These are phyloP conservation scores for Trichomycterus rosablanca DNA, from an alignment of 2,113 vertebrate species.

Conservation along the genomic window DNA sequence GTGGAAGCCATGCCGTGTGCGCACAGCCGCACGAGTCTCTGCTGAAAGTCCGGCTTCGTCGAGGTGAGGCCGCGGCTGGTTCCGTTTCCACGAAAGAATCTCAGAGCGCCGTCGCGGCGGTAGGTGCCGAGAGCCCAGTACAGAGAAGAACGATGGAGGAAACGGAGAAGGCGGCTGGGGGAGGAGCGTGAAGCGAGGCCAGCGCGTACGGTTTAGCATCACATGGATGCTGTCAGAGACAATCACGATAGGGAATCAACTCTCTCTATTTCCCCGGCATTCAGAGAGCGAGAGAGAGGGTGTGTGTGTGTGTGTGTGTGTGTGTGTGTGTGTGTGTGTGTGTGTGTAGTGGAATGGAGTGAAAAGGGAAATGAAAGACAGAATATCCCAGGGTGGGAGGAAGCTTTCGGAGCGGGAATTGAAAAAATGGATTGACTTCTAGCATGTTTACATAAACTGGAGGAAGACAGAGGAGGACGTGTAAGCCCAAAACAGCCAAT, in stretches of 20 bases:
- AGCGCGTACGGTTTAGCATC: slow-evolving; percentile 55
- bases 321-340: no score
- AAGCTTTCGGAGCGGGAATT: slow-evolving; percentile 15
- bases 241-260: background rate
- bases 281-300: background rate
- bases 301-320: no score
- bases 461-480: no score
- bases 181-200: slow-evolving; percentile 53
- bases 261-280: slow-evolving; percentile 2
- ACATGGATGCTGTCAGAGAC: slow-evolving; percentile 41
- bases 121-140: slow-evolving; percentile 40
- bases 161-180: slow-evolving; percentile 45
- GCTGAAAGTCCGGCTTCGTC: no score
- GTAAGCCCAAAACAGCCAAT: slow-evolving; percentile 10
- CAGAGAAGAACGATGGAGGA: slow-evolving; percentile 2
- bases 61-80: background rate
- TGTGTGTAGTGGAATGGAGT: no score
- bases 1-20: slow-evolving; percentile 30
- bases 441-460: slow-evolving; percentile 34
- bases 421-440: slow-evolving; percentile 21
- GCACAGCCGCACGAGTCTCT: no score
- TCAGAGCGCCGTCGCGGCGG: slow-evolving; percentile 18
- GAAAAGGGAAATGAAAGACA: background rate
- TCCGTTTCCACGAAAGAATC: slow-evolving; percentile 18
- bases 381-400: slow-evolving; percentile 12